Base-by-base conservation (phyloP, 2,888 invertebrate species). In the Plagodis dolabraria region DNA sequence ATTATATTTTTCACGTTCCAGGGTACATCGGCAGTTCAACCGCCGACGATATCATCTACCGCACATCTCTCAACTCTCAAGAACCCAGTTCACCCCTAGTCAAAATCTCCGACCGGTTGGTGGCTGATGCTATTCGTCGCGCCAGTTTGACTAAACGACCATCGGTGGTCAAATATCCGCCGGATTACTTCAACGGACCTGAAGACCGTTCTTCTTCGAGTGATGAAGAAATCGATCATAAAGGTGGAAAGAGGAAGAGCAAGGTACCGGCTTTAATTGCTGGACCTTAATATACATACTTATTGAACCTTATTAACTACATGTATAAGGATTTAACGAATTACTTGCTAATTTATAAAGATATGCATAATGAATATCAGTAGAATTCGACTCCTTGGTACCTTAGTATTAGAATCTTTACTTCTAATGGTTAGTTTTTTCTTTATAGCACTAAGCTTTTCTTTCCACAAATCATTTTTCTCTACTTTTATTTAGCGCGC, bases 81-180 rank as follows among this genome's bases (percentile, higher is more conserved):
- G 57, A 76, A 1, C 81, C 82, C 0, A 64, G 59, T 0, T 85
- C 85, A 0, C 88, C 91, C 0, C 74, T 91, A 0, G 69, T 72
- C 6, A 79, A 77, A 33, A 80, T 92, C 46, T 76, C 89, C 0
- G 91, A 92, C 51, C 76, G 92, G 11, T 73, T 92, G 5, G 91
- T 92, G 0, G 89, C 77, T 0, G 92, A 92, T 62, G 92, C 92
- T 0, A 79, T 92, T 8, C 71, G 86, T 48, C 72, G 92, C 53
- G 90, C 90, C 4, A 92, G 92, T 51, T 75, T 90, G 1, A 87
- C 89, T 2, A 77, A 85, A 46, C 71, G 90, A 49, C 88, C 90
- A 0, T 85, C 88, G 0, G 75, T 83, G 1, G 84, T 86, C 5
- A 93, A 89, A 57, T 93, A 92, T 57, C 92, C 92, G 0, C 75